Evolutionary conservation across 2,113 vertebrate genomes (phyloP), one percentile per base, ranked within the genome.

Genomic region (Climacteris rufus): DNA sequence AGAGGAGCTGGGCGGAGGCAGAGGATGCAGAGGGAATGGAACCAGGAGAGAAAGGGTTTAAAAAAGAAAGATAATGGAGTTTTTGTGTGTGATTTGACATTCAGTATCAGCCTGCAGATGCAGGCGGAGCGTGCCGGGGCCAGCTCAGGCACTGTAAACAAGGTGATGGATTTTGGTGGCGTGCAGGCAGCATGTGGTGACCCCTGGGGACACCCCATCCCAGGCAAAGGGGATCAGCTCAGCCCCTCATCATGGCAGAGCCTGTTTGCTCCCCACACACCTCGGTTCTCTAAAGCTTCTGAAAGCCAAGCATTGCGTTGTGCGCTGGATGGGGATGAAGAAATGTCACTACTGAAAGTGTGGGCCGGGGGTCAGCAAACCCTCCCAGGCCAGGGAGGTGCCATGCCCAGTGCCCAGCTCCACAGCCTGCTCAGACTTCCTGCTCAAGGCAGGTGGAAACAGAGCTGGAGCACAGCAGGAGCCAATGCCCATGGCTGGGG

Each of bases 121-220:
- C 85, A 86, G 88, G 28, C 1, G 0, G 53, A 59, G 92, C 1
- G 52, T 66, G 82, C 83, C 52, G 0, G 90, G 88, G 79, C 91
- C 89, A 92, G 93, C 93, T 93, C 49, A 7, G 86, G 70, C 87
- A 74, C 94, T 93, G 94, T 90, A 95, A 95, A 96, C 93, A 80
- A 69, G 25, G 63, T 3, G 25, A 89, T 78, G 39, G 27, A 15
- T 60, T 69, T 70, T 8, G 77, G 74, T 3, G 8, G 56, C 2
- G 0, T 50, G 49, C 1, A 2, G 63, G 21, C 9, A 63, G 71
- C 47, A 42, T 1, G 4, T 0, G 8, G 83, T 59, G 61, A 75
- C 37, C 33, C 52, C 22, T 0, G 0, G 79, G 85, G 80, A 81
- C 49, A 82, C 22, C 23, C 14, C 2, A 1, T 31, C 47, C 54